A percentile compares a stretch with the other conserved stretches of the same genome.
These are phyloP conservation scores for Tetragnatha montana DNA, from an alignment of 2,888 invertebrate species.

Conservation along the genomic window DNA sequence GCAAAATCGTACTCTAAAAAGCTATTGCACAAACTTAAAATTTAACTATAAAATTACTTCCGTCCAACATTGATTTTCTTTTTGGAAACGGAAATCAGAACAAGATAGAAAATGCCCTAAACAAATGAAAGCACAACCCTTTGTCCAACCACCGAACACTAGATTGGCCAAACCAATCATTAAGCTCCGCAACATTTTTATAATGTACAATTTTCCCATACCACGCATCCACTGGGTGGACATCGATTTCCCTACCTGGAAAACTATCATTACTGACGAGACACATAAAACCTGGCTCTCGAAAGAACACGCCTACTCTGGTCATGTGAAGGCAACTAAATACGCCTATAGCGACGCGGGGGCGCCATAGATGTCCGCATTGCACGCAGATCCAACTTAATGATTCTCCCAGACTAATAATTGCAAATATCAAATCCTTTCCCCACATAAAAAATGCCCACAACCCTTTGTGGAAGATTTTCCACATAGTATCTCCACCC, in stretches of 20 bases:
- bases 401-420: constrained; percentile 18
- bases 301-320: constrained; percentile 27
- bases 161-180: too few species aligned
- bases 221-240: constrained; percentile 29
- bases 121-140: too few species aligned
- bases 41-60: too few species aligned
- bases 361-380: constrained; percentile 25
- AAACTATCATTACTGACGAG: constrained; percentile 36
- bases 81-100: too few species aligned
- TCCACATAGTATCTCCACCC: neutral
- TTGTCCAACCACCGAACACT: too few species aligned
- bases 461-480: constrained; percentile 19
- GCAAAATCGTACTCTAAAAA: too few species aligned
- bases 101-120: too few species aligned
- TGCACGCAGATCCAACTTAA: constrained; percentile 29
- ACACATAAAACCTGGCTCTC: constrained; percentile 21
- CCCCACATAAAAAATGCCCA: neutral
- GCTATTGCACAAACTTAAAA: too few species aligned
- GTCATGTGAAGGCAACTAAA: constrained; percentile 28
- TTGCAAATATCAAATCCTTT: constrained; percentile 19
- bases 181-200: neutral
- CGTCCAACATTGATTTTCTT: too few species aligned
- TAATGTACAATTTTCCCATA: neutral
- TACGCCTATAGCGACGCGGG: constrained; percentile 29
- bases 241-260: constrained; percentile 36